Conservation (phyloP, 2,888 invertebrate species). For the Meiosimyza platycephala region DNA sequence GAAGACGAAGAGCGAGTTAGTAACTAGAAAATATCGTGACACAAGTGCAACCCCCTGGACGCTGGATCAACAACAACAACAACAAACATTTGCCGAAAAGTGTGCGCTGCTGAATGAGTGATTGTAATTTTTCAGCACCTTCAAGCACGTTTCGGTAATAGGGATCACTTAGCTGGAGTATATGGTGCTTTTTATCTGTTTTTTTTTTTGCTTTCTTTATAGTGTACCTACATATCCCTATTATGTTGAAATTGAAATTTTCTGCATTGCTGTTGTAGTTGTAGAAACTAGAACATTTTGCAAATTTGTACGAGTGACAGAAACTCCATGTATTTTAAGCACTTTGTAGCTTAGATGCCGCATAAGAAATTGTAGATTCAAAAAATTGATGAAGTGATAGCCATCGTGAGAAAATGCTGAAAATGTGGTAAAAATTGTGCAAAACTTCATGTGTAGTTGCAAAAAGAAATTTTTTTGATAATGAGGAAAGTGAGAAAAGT, state of each 20-base stretch:
- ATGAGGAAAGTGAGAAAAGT: too few relatives aligned
- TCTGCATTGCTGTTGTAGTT: too few relatives aligned
- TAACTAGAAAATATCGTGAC: conserved; percentile 24
- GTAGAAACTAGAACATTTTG: not conserved
- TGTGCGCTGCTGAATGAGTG: not conserved
- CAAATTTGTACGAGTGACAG: conserved; percentile 1
- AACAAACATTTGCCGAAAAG: conserved; percentile 9
- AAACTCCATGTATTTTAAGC: not conserved
- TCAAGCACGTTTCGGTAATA: conserved; percentile 14
- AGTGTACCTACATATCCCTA: too few relatives aligned
- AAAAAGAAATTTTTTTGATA: too few relatives aligned
- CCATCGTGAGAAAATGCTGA: not conserved
- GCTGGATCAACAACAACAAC: too few relatives aligned
- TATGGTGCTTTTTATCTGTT: not conserved
- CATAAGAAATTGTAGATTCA: not conserved
- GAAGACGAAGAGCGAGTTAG: not conserved
- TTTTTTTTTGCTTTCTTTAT: too few relatives aligned
- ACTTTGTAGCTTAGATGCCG: not conserved
- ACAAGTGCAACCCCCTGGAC: conserved; percentile 12
- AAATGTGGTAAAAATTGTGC: too few relatives aligned
- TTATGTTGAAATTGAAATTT: not conserved
- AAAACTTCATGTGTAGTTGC: too few relatives aligned
- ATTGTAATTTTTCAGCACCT: conserved; percentile 20
- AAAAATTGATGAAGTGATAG: not conserved
- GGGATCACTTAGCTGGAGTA: not conserved